A percentile compares a stretch with the other conserved stretches of the same genome.
phyloP scores from a whole-genome alignment of 2,113 vertebrate species.

The Puma concolor region DNA sequence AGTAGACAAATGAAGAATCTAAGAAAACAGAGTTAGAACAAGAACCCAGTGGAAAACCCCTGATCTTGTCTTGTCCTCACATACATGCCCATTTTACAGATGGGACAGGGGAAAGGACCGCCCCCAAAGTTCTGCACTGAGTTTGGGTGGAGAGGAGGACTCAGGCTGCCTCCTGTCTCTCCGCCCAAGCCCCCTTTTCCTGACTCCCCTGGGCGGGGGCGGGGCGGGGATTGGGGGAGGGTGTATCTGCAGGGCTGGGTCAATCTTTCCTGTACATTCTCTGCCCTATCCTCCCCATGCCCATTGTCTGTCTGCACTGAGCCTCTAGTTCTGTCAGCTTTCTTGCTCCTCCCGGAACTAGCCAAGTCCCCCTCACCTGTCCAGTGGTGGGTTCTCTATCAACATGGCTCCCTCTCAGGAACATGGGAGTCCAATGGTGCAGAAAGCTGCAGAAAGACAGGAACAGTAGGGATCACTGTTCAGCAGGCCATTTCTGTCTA shows the following conservation, averaged over 20 bases:
- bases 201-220: too few relatives aligned
- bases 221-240: too few relatives aligned
- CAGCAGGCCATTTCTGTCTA: neutral
- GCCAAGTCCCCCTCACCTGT: neutral
- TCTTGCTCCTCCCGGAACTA: neutral
- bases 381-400: neutral
- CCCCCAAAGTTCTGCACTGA: neutral
- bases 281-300: too few relatives aligned
- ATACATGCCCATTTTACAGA: neutral
- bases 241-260: neutral
- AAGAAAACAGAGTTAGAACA: neutral
- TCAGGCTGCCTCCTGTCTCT: neutral
- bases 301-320: neutral
- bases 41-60: neutral
- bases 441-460: neutral
- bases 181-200: neutral
- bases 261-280: neutral
- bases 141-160: neutral
- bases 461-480: neutral
- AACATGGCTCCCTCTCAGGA: neutral
- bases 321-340: neutral
- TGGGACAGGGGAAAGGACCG: neutral
- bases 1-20: neutral
- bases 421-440: neutral
- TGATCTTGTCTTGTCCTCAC: neutral